These are phyloP conservation scores for Biston betularia DNA, from an alignment of 2,888 invertebrate genomes.

Conservation along the genomic window DNA sequence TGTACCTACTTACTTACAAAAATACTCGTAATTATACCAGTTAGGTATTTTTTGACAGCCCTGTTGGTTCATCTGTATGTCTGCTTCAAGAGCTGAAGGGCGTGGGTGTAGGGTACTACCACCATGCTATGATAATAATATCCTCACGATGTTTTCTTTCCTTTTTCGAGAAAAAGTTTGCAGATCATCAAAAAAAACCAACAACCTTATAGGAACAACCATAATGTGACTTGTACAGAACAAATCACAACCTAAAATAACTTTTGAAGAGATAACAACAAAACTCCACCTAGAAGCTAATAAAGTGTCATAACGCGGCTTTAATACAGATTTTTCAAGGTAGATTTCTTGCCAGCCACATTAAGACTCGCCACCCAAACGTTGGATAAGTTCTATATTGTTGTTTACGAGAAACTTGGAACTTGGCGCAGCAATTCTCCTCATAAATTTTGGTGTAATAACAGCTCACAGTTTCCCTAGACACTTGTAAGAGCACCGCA, in stretches of 20 bases:
- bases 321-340: constrained; percentile 67
- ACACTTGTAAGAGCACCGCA: constrained; percentile 79
- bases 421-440: constrained; percentile 78
- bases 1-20: too few species aligned
- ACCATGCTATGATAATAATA: too few species aligned
- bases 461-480: constrained; percentile 81
- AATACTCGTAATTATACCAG: too few species aligned
- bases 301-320: constrained; percentile 69
- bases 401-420: constrained; percentile 82
- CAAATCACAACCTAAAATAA: constrained; percentile 4
- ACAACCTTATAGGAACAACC: not conserved
- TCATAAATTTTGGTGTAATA: constrained; percentile 83
- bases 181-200: too few species aligned
- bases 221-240: not conserved
- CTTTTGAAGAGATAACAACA: constrained; percentile 46
- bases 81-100: too few species aligned
- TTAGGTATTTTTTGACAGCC: too few species aligned
- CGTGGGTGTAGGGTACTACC: too few species aligned
- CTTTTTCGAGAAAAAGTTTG: too few species aligned
- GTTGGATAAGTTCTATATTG: constrained; percentile 80
- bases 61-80: too few species aligned
- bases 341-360: constrained; percentile 71
- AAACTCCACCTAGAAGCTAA: constrained; percentile 55
- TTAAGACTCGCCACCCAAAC: constrained; percentile 70
- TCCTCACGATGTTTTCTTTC: too few species aligned